Percentiles rank a stretch among this genome's conserved stretches.
These are phyloP conservation scores for Cremastinae sp. DNA, from an alignment of 2,888 invertebrate species.

Conservation along the genomic window DNA sequence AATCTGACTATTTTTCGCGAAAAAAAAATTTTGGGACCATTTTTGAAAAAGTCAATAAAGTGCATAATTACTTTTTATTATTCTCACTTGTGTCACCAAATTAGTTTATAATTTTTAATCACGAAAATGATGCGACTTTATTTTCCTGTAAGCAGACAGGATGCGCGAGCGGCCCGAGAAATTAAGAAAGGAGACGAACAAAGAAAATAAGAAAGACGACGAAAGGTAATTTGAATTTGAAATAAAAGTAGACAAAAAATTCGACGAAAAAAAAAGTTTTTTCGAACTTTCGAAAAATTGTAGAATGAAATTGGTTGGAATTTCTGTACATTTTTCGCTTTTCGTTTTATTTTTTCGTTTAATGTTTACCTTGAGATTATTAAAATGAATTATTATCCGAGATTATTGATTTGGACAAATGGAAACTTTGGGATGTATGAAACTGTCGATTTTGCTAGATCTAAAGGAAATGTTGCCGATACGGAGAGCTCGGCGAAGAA, in stretches of 20 bases:
- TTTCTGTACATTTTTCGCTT: too few species aligned
- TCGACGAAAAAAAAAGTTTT: slow-evolving; percentile 10
- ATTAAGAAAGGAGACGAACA: slow-evolving; percentile 74
- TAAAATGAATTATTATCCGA: too few species aligned
- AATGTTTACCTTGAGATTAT: too few species aligned
- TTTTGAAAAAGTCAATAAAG: too few species aligned
- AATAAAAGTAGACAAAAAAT: slow-evolving; percentile 19
- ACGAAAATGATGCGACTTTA: slow-evolving; percentile 40
- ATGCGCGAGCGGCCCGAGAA: slow-evolving; percentile 75
- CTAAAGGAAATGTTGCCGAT: slow-evolving; percentile 75
- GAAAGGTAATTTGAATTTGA: slow-evolving; percentile 72
- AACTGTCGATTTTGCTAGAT: slow-evolving; percentile 74
- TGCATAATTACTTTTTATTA: too few species aligned
- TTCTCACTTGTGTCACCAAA: neutral
- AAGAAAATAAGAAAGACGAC: slow-evolving; percentile 73
- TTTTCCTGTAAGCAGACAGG: slow-evolving; percentile 71
- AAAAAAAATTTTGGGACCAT: too few species aligned
- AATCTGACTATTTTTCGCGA: too few species aligned
- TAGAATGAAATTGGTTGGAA: too few species aligned
- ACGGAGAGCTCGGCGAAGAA: slow-evolving; percentile 70
- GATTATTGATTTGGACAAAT: slow-evolving; percentile 14
- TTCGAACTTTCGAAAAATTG: neutral
- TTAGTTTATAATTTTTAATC: slow-evolving; percentile 12
- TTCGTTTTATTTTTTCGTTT: neutral
- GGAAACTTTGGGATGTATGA: slow-evolving; percentile 62